A percentile compares a stretch with the other conserved stretches of the same genome.
Conservation (phyloP, 2,797 vertebrate genomes). For the Hippocampus kuda region DNA sequence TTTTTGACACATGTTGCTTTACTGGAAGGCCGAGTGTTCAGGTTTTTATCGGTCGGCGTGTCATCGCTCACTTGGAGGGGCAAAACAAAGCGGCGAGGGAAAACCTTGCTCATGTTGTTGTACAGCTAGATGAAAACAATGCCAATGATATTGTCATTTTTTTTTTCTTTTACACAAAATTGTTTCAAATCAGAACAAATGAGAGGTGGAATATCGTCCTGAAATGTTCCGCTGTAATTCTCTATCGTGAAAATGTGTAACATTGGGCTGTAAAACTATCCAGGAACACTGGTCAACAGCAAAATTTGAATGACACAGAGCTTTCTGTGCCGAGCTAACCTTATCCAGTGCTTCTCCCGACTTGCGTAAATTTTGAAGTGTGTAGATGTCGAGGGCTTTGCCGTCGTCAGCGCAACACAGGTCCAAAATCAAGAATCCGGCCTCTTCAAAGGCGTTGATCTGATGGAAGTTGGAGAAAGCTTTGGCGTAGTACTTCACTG, state of each 20-base stretch:
- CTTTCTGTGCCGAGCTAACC: slow-evolving; percentile 34
- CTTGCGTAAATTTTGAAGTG: slow-evolving; percentile 80
- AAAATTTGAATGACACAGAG: too few relatives aligned
- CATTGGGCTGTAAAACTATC: too few relatives aligned
- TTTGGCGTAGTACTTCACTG: slow-evolving; percentile 70
- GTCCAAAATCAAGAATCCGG: slow-evolving; percentile 80
- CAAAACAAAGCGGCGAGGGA: slow-evolving; percentile 82
- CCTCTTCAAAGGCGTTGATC: slow-evolving; percentile 89
- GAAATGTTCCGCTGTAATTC: too few relatives aligned
- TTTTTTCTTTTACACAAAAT: not conserved
- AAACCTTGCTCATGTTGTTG: slow-evolving; percentile 20
- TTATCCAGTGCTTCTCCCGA: slow-evolving; percentile 69
- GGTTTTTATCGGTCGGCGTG: slow-evolving; percentile 65
- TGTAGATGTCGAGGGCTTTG: slow-evolving; percentile 63
- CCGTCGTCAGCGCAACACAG: slow-evolving; percentile 81
- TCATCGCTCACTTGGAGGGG: slow-evolving; percentile 68
- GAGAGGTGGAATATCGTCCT: too few relatives aligned
- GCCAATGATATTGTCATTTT: not conserved
- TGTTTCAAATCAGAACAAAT: too few relatives aligned
- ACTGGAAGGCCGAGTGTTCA: slow-evolving; percentile 69
- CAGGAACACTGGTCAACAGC: too few relatives aligned
- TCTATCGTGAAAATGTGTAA: too few relatives aligned
- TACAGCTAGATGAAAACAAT: not conserved
- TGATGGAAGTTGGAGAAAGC: slow-evolving; percentile 81
- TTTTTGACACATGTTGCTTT: slow-evolving; percentile 72